A percentile compares a stretch with the other conserved stretches of the same genome.
Conservation (phyloP, 2,888 invertebrate genomes). For the Trachelus iudaicus region DNA sequence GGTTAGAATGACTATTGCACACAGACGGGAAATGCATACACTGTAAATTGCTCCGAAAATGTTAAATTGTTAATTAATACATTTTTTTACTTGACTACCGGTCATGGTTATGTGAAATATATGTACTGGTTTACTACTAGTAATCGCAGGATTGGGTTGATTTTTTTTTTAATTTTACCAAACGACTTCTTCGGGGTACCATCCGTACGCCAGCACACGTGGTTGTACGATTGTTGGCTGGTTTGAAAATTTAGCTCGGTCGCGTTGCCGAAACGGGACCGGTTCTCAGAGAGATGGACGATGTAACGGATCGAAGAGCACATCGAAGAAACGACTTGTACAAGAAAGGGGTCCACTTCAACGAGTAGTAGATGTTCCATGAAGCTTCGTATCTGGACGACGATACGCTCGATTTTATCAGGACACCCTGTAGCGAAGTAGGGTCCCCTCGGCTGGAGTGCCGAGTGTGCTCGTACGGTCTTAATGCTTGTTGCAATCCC, state of each 20-base stretch:
- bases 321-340: neutral
- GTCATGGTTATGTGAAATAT: neutral
- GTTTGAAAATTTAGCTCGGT: neutral
- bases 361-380: neutral
- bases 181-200: too few relatives aligned
- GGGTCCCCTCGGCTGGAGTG: constrained; percentile 23
- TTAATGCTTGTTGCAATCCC: constrained; percentile 26
- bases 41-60: neutral
- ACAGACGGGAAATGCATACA: neutral
- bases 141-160: neutral
- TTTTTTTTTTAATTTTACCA: neutral
- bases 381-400: constrained; percentile 6
- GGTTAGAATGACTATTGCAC: neutral
- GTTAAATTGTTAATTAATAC: too few relatives aligned
- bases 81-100: neutral
- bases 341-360: neutral
- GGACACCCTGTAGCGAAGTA: constrained; percentile 28
- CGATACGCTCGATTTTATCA: neutral
- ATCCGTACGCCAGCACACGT: neutral
- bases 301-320: neutral
- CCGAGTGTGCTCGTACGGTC: constrained; percentile 26
- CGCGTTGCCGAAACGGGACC: neutral
- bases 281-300: neutral
- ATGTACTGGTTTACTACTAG: neutral
- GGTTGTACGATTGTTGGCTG: neutral